phyloP scores from a whole-genome alignment of 2,888 invertebrate species.

The Sisyra nigra region DNA sequence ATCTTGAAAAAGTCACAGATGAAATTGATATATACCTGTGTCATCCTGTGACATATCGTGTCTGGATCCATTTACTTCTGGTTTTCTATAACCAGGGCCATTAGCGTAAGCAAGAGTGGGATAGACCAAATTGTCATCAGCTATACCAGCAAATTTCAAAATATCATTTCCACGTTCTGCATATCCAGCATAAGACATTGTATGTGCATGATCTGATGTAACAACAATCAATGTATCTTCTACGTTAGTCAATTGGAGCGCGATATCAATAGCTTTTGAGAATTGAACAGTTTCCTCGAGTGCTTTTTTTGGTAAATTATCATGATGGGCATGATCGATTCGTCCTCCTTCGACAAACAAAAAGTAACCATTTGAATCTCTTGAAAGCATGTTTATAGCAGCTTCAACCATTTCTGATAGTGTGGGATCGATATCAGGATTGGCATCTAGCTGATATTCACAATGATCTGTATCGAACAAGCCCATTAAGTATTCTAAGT shows the following conservation, averaged over 20 bases:
- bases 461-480: constrained; percentile 51
- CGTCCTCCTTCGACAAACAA: constrained; percentile 63
- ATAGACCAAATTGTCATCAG: constrained; percentile 40
- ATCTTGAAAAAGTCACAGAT: too few species aligned
- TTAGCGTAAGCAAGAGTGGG: constrained; percentile 59
- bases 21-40: constrained; percentile 10
- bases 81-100: constrained; percentile 43
- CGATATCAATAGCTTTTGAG: constrained; percentile 43
- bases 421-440: constrained; percentile 39
- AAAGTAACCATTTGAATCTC: constrained; percentile 52
- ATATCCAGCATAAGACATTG: constrained; percentile 62
- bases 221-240: constrained; percentile 67
- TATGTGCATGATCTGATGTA: constrained; percentile 64
- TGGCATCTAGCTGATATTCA: constrained; percentile 52
- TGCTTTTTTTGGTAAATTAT: constrained; percentile 44
- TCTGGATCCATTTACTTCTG: constrained; percentile 29
- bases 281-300: constrained; percentile 66
- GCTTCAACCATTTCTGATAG: constrained; percentile 66
- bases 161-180: constrained; percentile 45
- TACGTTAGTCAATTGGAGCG: constrained; percentile 37
- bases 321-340: constrained; percentile 67
- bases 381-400: constrained; percentile 53
- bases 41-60: constrained; percentile 36
- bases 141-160: constrained; percentile 32
- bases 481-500: constrained; percentile 51